Evolutionary conservation across 2,888 invertebrate species (phyloP).

Genomic region (Drosophila greeni): DNA sequence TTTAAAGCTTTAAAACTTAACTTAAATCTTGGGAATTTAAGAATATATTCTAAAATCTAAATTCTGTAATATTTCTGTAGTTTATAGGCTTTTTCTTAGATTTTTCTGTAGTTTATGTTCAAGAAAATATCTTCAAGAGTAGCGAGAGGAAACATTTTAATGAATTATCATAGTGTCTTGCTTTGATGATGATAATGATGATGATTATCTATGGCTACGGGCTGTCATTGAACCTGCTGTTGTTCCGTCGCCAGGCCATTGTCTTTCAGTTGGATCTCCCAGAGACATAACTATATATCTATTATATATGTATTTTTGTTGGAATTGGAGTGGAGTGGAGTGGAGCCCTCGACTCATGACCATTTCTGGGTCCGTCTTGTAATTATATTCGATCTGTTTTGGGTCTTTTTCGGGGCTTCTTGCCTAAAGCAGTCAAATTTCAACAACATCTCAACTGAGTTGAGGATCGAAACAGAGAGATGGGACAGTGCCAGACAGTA

Average conservation of each 20-base stretch:
- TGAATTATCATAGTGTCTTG: constrained; percentile 35
- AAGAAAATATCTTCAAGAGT: constrained; percentile 1
- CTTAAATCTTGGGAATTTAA: too few relatives aligned
- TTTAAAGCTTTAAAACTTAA: neutral
- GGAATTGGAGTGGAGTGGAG: constrained; percentile 21
- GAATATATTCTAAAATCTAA: neutral
- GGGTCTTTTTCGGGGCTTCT: constrained; percentile 19
- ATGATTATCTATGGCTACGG: constrained; percentile 37
- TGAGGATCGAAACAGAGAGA: neutral
- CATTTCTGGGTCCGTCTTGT: constrained; percentile 23
- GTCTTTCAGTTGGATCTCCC: constrained; percentile 25
- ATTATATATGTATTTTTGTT: constrained; percentile 2
- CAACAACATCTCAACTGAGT: constrained; percentile 59
- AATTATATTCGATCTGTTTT: constrained; percentile 39
- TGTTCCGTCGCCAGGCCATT: constrained; percentile 27
- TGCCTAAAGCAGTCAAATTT: constrained; percentile 53
- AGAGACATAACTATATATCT: constrained; percentile 9
- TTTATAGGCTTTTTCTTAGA: neutral
- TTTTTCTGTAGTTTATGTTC: neutral
- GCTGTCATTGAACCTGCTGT: constrained; percentile 54
- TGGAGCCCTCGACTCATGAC: constrained; percentile 17
- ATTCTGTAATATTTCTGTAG: neutral
- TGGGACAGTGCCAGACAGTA: neutral
- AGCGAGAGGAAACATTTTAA: constrained; percentile 24
- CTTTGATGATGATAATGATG: constrained; percentile 22